Percentiles rank a stretch among this genome's conserved stretches.
phyloP scores from a whole-genome alignment of 1,140 invertebrate species.

The Drosophila trapezifrons region DNA sequence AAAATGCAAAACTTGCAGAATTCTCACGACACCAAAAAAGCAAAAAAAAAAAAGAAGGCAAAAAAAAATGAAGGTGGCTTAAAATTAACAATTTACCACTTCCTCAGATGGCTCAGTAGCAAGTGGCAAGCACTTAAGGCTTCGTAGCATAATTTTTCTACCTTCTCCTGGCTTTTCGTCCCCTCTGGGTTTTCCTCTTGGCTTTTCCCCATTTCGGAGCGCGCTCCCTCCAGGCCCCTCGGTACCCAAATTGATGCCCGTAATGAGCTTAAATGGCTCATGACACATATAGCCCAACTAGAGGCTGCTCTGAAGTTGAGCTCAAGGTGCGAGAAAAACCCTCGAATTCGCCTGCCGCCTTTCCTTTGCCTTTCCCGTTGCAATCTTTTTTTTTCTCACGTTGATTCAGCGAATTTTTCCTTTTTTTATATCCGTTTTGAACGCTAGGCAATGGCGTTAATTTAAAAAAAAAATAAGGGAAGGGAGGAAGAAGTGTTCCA shows the following conservation, averaged over 20 bases:
- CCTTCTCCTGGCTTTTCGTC: conserved; percentile 1
- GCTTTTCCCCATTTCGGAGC: not conserved
- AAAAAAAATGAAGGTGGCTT: conserved; percentile 43
- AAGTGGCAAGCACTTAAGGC: conserved; percentile 40
- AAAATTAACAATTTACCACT: conserved; percentile 81
- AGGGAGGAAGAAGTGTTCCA: not conserved
- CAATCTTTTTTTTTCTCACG: conserved; percentile 4
- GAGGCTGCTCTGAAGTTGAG: conserved; percentile 20
- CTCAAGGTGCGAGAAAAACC: conserved; percentile 33
- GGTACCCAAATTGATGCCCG: conserved; percentile 79
- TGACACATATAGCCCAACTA: conserved; percentile 72
- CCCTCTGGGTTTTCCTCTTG: conserved; percentile 16
- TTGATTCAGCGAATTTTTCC: conserved; percentile 18
- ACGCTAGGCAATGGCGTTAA: conserved; percentile 13
- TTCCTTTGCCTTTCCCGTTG: not conserved
- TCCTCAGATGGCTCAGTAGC: conserved; percentile 52
- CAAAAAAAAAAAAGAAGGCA: not conserved
- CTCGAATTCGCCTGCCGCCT: conserved; percentile 28
- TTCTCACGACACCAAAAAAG: conserved; percentile 13
- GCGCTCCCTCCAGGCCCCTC: not conserved
- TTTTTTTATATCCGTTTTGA: not conserved
- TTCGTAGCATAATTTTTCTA: conserved; percentile 45
- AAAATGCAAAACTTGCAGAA: conserved; percentile 36
- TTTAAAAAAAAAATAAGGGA: not conserved
- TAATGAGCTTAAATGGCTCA: conserved; percentile 84